Conservation (phyloP, 1,140 invertebrate genomes). For the Centruroides sculpturatus region DNA sequence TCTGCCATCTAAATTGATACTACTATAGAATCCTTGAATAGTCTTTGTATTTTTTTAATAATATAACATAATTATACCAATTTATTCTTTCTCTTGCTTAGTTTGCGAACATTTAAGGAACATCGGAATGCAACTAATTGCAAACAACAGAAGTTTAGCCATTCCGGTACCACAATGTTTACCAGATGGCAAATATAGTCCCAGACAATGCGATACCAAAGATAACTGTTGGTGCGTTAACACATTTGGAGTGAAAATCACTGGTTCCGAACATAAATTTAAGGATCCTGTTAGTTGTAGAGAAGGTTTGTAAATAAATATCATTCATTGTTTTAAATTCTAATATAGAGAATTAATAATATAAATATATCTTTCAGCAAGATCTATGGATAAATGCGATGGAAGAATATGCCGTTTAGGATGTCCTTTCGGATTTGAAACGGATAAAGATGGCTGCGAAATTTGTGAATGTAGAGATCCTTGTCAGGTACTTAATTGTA, state of each 20-base stretch:
- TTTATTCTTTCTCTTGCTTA: constrained; percentile 23
- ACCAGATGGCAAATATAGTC: constrained; percentile 6
- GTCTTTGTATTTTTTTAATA: no score
- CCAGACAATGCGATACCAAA: constrained; percentile 16
- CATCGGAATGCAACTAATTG: constrained; percentile 63
- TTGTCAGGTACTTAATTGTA: constrained; percentile 8
- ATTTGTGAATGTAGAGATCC: constrained; percentile 17
- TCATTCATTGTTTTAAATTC: no score
- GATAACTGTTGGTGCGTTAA: constrained; percentile 31
- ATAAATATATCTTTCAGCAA: no score
- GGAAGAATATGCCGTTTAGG: constrained; percentile 15
- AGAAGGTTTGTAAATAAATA: no score
- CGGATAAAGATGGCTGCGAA: constrained; percentile 16
- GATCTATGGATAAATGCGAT: background rate
- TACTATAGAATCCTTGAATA: no score
- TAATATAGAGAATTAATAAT: no score
- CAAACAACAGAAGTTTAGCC: constrained; percentile 59
- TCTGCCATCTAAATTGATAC: no score
- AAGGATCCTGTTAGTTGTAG: no score
- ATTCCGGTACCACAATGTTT: constrained; percentile 48
- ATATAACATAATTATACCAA: no score
- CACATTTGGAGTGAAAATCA: constrained; percentile 14
- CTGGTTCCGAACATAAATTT: background rate
- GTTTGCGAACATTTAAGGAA: constrained; percentile 73
- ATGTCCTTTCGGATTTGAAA: constrained; percentile 16